phyloP scores from a whole-genome alignment of 2,113 vertebrate species.

The Oriolus oriolus region DNA sequence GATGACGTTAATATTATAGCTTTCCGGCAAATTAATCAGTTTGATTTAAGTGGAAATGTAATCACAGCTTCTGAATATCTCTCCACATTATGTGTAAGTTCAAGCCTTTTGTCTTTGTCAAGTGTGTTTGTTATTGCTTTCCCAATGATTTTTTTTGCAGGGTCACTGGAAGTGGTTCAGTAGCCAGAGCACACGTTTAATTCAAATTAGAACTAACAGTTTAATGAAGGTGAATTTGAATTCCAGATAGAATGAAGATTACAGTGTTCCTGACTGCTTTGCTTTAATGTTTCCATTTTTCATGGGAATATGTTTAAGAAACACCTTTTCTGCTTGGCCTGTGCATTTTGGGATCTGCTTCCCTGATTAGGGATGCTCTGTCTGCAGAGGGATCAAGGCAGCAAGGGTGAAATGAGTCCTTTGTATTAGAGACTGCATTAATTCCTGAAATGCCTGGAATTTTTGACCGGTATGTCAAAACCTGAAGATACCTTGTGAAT shows the following conservation, averaged over 20 bases:
- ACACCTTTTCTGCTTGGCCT: background rate
- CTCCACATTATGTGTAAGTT: constrained; percentile 86
- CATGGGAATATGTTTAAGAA: background rate
- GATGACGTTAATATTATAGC: constrained; percentile 93
- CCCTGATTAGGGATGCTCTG: background rate
- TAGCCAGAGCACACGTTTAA: background rate
- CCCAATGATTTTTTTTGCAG: background rate
- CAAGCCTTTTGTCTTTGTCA: background rate
- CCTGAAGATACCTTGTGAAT: background rate
- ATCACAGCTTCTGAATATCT: constrained; percentile 90
- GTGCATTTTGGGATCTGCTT: background rate
- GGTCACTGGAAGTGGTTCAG: background rate
- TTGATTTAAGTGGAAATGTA: constrained; percentile 95
- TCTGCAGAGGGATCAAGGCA: background rate
- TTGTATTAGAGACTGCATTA: background rate
- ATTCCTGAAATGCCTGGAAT: background rate
- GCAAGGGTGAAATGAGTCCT: background rate
- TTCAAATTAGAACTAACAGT: background rate
- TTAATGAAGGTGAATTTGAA: background rate
- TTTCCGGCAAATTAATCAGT: constrained; percentile 96
- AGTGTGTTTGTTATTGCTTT: background rate
- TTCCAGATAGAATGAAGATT: background rate
- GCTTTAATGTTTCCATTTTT: background rate
- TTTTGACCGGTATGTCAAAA: background rate
- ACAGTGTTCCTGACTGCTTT: background rate